Evolutionary conservation across 2,113 vertebrate genomes (phyloP).

Genomic region (Tychaedon coryphoeus): DNA sequence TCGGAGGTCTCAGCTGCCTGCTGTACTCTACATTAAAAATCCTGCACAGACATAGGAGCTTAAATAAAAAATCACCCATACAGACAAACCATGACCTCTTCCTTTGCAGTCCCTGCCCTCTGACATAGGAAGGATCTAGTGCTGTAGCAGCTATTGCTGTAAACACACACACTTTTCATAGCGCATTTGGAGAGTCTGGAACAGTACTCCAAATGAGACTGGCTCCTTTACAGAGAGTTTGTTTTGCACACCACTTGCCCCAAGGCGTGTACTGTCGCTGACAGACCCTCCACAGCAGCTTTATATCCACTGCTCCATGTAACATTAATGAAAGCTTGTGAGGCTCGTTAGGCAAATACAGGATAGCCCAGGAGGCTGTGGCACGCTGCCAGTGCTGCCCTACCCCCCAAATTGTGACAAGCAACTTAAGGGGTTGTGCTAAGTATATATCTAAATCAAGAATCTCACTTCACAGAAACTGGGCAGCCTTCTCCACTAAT

Average conservation of each 20-base stretch:
- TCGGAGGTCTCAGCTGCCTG: neutral
- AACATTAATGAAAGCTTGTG: neutral
- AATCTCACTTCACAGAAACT: neutral
- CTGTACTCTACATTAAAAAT: neutral
- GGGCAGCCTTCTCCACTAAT: neutral
- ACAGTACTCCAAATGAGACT: neutral
- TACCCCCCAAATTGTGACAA: neutral
- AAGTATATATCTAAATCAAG: neutral
- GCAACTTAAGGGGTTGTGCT: neutral
- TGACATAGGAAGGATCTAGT: neutral
- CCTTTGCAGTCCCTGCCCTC: neutral
- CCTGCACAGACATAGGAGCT: neutral
- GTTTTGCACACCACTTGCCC: neutral
- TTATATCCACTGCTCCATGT: neutral
- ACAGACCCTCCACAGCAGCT: neutral
- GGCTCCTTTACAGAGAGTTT: neutral
- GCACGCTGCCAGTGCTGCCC: neutral
- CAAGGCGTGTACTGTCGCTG: neutral
- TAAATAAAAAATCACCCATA: neutral
- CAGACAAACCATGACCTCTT: neutral
- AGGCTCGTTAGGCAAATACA: accelerated
- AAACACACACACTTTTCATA: neutral
- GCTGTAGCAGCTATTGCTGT: neutral
- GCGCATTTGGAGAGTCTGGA: neutral
- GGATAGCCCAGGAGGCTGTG: neutral